phyloP scores from a whole-genome alignment of 2,797 vertebrate genomes.

The Furcifer pardalis region DNA sequence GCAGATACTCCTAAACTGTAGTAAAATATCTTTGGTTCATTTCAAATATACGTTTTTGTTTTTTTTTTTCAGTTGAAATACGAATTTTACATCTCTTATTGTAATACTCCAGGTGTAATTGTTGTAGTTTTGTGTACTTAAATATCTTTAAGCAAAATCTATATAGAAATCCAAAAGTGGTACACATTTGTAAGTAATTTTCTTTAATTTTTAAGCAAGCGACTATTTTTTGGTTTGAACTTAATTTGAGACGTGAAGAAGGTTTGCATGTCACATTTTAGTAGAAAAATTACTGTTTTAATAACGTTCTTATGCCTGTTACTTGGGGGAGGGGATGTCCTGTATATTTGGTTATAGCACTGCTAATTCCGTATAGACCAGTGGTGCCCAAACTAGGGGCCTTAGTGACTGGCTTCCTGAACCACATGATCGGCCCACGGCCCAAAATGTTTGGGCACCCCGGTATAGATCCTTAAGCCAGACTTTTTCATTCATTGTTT shows the following conservation, averaged over 20 bases:
- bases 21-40: slow-evolving; percentile 58
- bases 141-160: slow-evolving; percentile 65
- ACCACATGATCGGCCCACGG: too few species aligned
- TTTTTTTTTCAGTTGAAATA: slow-evolving; percentile 70
- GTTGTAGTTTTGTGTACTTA: slow-evolving; percentile 76
- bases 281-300: slow-evolving; percentile 70
- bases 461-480: slow-evolving; percentile 60
- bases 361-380: slow-evolving; percentile 56
- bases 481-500: slow-evolving; percentile 58
- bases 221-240: slow-evolving; percentile 67
- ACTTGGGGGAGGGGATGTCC: slow-evolving; percentile 66
- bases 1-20: slow-evolving; percentile 31
- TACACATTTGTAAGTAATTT: slow-evolving; percentile 70
- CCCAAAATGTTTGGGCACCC: too few species aligned
- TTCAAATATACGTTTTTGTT: slow-evolving; percentile 69
- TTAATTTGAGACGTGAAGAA: slow-evolving; percentile 54
- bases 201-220: slow-evolving; percentile 60
- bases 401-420: too few species aligned
- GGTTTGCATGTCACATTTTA: slow-evolving; percentile 71
- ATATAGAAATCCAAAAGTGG: slow-evolving; percentile 67
- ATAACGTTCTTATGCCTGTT: slow-evolving; percentile 62
- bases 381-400: too few species aligned
- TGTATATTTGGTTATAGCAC: slow-evolving; percentile 65
- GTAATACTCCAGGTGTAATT: slow-evolving; percentile 74
- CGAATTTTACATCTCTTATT: slow-evolving; percentile 70